These are phyloP conservation scores for Acipenser oxyrinchus DNA, from an alignment of 2,797 vertebrate genomes.

Conservation along the genomic window DNA sequence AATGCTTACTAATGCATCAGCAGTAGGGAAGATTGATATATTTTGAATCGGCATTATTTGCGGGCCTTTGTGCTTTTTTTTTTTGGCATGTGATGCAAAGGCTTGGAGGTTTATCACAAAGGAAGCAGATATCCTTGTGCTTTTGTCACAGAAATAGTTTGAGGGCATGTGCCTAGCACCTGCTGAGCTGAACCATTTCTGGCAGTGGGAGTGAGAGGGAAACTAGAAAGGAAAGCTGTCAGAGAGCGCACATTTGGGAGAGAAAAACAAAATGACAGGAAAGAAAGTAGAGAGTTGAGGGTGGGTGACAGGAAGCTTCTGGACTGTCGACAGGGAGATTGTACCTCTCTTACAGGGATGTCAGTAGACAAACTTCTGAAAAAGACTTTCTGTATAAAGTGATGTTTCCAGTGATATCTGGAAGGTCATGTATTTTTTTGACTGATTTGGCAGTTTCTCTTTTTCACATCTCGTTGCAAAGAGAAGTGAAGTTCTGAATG, in stretches of 20 bases:
- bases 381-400: conserved; percentile 30
- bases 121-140: conserved; percentile 1
- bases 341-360: conserved; percentile 13
- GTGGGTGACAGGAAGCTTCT: conserved; percentile 30
- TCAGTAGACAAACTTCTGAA: conserved; percentile 25
- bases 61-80: conserved; percentile 5
- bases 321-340: conserved; percentile 18
- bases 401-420: conserved; percentile 35
- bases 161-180: conserved; percentile 16
- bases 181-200: conserved; percentile 13
- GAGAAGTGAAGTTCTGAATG: too few species aligned
- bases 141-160: conserved; percentile 8
- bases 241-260: conserved; percentile 30
- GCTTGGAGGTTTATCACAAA: conserved; percentile 2
- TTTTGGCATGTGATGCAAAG: conserved; percentile 13
- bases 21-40: conserved; percentile 46
- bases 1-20: conserved; percentile 38
- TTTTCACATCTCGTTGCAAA: too few species aligned
- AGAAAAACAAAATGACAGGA: conserved; percentile 37
- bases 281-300: conserved; percentile 38
- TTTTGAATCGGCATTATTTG: conserved; percentile 37
- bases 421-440: conserved; percentile 41
- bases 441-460: conserved; percentile 20
- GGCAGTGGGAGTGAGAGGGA: conserved; percentile 35
- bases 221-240: conserved; percentile 43